Evolutionary conservation across 2,113 vertebrate genomes (phyloP), one percentile per base, ranked within the genome.

Genomic region (Cygnus buccinator): DNA sequence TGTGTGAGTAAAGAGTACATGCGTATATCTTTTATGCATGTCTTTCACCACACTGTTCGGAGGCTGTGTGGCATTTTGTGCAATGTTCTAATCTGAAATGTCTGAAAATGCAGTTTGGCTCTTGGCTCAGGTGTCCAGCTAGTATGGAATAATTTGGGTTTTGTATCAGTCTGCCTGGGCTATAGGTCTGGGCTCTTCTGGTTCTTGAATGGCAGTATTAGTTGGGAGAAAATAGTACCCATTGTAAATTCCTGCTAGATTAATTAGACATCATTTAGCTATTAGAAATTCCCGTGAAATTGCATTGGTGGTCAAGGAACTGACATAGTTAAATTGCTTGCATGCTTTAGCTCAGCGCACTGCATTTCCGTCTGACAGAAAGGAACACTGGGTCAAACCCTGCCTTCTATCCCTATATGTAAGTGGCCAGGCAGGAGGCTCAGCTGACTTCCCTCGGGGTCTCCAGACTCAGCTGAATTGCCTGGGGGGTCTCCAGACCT

Each of bases 391-490:
- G n/a, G 19, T 10, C 74, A 63, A 75, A 63, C 37, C 43, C 62
- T 63, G 31, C 35, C 72, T 62, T 35, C 48, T 61, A 19, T 33
- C 31, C 7, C 20, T 70, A n/a, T 18, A 22, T 54, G 1, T n/a
- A 72, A 59, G 2, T 28, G 46, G 10, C 19, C 8, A 21, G 48
- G 9, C 4, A 19, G 33, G 13, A 0, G 0, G 15, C 61, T 85
- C 0, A 0, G 15, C 12, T 66, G 33, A 57, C 74, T 58, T 89
- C 10, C 6, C n/a, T 43, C 4, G 16, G 5, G 26, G 35, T 39
- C 61, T 39, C 35, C 35, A 0, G 0, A 13, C 61, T 82, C 0
- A 0, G 15, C 10, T 66, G 39, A 52, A 79, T 58, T 89, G 9
- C 6, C n/a, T 43, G 5, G 19, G 5, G 5, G 26, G 35, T 39